Percentiles rank a stretch among this genome's conserved stretches.
Conservation (phyloP, 2,113 vertebrate species). For the Protobothrops flavoviridis region DNA sequence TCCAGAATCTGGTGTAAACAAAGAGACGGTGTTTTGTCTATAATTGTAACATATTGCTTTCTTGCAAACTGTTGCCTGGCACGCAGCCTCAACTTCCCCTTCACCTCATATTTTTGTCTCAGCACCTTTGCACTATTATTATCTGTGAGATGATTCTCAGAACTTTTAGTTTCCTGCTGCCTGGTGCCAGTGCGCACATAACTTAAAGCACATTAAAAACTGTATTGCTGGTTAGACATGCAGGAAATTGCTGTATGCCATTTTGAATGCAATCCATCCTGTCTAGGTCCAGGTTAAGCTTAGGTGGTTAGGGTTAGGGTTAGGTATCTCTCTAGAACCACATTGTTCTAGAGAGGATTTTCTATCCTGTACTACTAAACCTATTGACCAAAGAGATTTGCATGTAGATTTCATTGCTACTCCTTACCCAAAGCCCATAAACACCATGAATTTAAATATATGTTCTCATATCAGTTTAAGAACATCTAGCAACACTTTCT, state of each 20-base stretch:
- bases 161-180: not conserved
- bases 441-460: not conserved
- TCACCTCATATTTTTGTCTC: slow-evolving; percentile 2
- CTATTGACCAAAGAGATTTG: not conserved
- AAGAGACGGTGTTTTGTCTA: slow-evolving; percentile 2
- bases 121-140: not conserved
- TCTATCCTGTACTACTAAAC: not conserved
- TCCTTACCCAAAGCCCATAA: not conserved
- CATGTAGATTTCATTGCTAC: not conserved
- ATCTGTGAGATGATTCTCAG: not conserved
- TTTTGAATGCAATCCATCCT: not conserved
- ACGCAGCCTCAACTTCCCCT: not conserved
- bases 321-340: not conserved
- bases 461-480: not conserved
- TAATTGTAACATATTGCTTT: slow-evolving; percentile 2
- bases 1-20: not conserved
- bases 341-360: not conserved
- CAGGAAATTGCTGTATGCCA: not conserved
- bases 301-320: not conserved
- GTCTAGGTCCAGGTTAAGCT: not conserved
- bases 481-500: not conserved
- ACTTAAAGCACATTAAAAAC: not conserved
- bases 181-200: not conserved
- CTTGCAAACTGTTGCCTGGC: not conserved
- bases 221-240: not conserved